Evolutionary conservation across 2,888 invertebrate species (phyloP).

Genomic region (Celastrina argiolus): DNA sequence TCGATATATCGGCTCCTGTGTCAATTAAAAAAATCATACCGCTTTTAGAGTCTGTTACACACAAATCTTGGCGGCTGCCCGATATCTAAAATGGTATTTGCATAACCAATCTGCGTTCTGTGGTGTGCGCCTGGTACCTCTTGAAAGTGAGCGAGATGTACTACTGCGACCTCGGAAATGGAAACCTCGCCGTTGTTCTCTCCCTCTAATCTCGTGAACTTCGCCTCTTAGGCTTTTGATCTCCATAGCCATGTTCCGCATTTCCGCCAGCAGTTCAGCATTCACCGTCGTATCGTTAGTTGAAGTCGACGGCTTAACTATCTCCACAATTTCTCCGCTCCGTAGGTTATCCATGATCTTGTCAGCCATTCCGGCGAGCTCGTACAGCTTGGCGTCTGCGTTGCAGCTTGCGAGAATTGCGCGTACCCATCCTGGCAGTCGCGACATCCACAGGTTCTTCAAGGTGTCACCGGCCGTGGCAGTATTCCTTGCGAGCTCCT

Average conservation of each 20-base stretch:
- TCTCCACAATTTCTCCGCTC: constrained; percentile 13
- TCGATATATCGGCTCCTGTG: constrained; percentile 24
- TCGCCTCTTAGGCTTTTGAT: neutral
- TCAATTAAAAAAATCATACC: constrained; percentile 1
- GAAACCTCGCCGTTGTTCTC: neutral
- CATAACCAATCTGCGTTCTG: constrained; percentile 9
- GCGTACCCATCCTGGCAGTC: constrained; percentile 1
- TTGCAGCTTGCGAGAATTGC: neutral
- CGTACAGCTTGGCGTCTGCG: constrained; percentile 4
- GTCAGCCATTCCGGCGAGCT: neutral
- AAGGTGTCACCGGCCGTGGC: neutral
- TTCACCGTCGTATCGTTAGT: neutral
- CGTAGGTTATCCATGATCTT: constrained; percentile 14
- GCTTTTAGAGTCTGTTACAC: constrained; percentile 9
- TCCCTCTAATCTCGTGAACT: neutral
- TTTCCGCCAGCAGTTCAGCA: neutral
- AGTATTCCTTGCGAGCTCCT: constrained; percentile 9
- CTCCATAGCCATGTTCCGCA: neutral
- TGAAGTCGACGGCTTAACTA: neutral
- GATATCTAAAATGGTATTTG: constrained; percentile 7
- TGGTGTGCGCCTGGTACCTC: neutral
- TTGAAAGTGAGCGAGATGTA: neutral
- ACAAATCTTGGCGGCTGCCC: neutral
- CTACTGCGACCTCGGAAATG: neutral
- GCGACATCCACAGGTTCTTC: constrained; percentile 9